Percentiles rank a stretch among this genome's conserved stretches.
Conservation (phyloP, 2,113 vertebrate species). For the Gulo gulo region DNA sequence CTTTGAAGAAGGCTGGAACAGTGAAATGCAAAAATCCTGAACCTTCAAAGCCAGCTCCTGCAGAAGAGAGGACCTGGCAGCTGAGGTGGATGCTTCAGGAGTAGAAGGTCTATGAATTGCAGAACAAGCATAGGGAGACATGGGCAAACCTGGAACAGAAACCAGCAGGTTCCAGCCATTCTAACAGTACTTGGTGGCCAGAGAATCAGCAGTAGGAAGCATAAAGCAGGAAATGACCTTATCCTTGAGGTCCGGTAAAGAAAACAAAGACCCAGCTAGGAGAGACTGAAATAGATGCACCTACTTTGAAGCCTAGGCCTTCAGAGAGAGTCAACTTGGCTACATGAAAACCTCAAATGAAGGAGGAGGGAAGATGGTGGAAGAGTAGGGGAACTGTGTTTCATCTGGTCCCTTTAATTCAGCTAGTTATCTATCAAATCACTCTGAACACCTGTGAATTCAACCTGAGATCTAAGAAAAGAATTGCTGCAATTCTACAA, state of each 20-base stretch:
- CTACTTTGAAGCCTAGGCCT: slow-evolving; percentile 54
- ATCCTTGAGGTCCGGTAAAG: slow-evolving; percentile 64
- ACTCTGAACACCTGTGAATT: background rate
- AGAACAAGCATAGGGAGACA: slow-evolving; percentile 87
- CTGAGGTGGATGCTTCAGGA: slow-evolving; percentile 91
- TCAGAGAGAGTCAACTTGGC: slow-evolving; percentile 46
- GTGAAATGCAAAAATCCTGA: background rate
- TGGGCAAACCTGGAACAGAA: slow-evolving; percentile 86
- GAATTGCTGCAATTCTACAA: background rate
- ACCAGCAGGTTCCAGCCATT: slow-evolving; percentile 79
- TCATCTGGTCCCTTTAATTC: background rate
- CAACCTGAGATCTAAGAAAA: background rate
- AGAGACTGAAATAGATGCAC: slow-evolving; percentile 50
- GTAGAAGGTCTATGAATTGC: slow-evolving; percentile 91
- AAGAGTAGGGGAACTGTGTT: background rate
- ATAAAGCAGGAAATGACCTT: slow-evolving; percentile 82
- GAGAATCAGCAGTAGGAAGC: slow-evolving; percentile 77
- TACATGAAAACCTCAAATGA: background rate
- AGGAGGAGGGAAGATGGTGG: background rate
- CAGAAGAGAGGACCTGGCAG: background rate
- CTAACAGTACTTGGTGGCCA: slow-evolving; percentile 75
- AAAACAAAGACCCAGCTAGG: slow-evolving; percentile 45
- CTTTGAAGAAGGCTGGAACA: background rate
- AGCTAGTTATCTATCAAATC: background rate
- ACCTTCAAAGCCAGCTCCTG: background rate